Evolutionary conservation across 1,140 invertebrate genomes (phyloP), one percentile per base, ranked within the genome.

Genomic region (Microplitis demolitor): DNA sequence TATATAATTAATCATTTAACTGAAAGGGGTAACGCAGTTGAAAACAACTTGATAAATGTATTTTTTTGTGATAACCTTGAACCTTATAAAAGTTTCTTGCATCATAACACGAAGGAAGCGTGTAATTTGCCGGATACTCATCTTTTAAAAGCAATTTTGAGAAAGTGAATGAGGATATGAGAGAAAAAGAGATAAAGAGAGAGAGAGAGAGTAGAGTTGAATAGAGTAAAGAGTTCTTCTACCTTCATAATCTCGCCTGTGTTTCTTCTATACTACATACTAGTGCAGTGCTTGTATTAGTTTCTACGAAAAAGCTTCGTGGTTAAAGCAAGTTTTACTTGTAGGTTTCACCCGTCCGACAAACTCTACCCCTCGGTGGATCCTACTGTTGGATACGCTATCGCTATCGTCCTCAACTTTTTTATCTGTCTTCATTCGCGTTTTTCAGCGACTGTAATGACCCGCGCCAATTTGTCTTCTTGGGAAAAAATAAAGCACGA

Each of bases 381-480:
- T 45, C 39, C 39, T 24, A 54, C 51, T 4, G 51, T 5, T 54
- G n/a, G 37, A 50, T 39, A 66, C 51, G 33, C 63, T 50, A 53
- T 34, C 16, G 33, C 35, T 35, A 13, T 35, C 62, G 51, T 34
- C 8, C 62, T 16, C 39, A 14, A 50, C 35, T 64, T 64, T 31
- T 35, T 64, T 35, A 35, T 35, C 14, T 6, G 9, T 64, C 16
- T 64, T 64, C 14, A 8, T 66, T 56, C 63, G 54, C 61, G 3
- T 69, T 24, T 63, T 51, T n/a, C 35, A 51, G 39, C 60, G 53
- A 69, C 66, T 66, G 62, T 54, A 60, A 50, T 54, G 56, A 69
- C 39, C 54, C 66, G 37, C 53, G 63, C 60, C 75, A 66, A 80
- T 80, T 80, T 79, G 76, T 79, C 77, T 79, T 72, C 56, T 53